These are phyloP conservation scores for Ommatoiulus sabulosus DNA, from an alignment of 2,888 invertebrate genomes.

Conservation along the genomic window DNA sequence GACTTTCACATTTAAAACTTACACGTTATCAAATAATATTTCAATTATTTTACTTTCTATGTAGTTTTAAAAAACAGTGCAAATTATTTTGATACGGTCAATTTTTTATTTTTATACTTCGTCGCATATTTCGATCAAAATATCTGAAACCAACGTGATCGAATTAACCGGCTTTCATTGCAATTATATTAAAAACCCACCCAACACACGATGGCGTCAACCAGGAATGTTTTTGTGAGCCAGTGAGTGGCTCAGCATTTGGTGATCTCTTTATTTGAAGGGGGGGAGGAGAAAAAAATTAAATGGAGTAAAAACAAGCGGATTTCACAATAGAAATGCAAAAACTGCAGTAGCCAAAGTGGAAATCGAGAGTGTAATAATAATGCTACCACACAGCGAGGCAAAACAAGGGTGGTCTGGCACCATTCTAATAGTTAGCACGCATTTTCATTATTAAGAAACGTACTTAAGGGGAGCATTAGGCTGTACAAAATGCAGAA, in stretches of 20 bases:
- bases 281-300: background rate
- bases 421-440: conserved; percentile 35
- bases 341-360: conserved; percentile 23
- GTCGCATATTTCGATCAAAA: no score
- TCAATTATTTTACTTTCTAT: no score
- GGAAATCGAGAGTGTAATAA: background rate
- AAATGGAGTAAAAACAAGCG: background rate
- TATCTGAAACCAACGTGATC: no score
- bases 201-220: conserved; percentile 18
- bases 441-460: conserved; percentile 43
- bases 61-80: no score
- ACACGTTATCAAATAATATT: no score
- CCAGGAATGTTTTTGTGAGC: background rate
- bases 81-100: no score
- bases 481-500: conserved; percentile 14
- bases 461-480: conserved; percentile 2
- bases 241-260: background rate
- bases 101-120: no score
- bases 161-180: no score
- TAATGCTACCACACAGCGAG: conserved; percentile 36
- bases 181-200: no score
- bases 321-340: background rate
- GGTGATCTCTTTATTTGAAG: background rate
- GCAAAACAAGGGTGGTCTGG: conserved; percentile 35
- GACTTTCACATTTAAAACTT: no score